A percentile compares a stretch with the other conserved stretches of the same genome.
These are phyloP conservation scores for Clepsis dumicolana DNA, from an alignment of 2,888 invertebrate species.

Conservation along the genomic window DNA sequence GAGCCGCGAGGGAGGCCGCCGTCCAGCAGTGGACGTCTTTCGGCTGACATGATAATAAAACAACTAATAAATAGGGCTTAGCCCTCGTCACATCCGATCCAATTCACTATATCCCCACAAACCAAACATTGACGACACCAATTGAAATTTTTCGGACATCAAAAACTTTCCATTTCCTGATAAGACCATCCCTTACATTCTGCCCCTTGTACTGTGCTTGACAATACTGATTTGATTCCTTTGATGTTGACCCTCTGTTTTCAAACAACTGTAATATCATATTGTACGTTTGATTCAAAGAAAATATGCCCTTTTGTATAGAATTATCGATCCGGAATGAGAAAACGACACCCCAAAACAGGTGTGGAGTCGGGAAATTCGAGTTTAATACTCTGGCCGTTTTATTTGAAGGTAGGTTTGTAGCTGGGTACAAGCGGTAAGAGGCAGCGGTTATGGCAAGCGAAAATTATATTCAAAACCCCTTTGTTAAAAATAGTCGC, in stretches of 20 bases:
- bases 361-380: slow-evolving; percentile 73
- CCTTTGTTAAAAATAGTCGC: too few species aligned
- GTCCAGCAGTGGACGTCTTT: too few species aligned
- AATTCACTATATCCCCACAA: slow-evolving; percentile 1
- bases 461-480: too few species aligned
- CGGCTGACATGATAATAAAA: too few species aligned
- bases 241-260: slow-evolving; percentile 34
- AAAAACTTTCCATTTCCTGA: slow-evolving; percentile 7
- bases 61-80: neutral
- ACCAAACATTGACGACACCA: neutral
- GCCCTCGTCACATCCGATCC: neutral
- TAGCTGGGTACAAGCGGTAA: slow-evolving; percentile 46
- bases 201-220: slow-evolving; percentile 28
- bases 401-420: slow-evolving; percentile 67
- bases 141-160: slow-evolving; percentile 17
- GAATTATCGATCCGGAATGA: slow-evolving; percentile 47
- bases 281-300: slow-evolving; percentile 29
- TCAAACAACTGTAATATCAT: slow-evolving; percentile 31
- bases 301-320: slow-evolving; percentile 41
- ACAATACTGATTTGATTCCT: slow-evolving; percentile 31
- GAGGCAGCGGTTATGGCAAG: slow-evolving; percentile 32
- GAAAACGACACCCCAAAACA: slow-evolving; percentile 58
- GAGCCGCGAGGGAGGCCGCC: too few species aligned
- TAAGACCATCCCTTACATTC: slow-evolving; percentile 14
- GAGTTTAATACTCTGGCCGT: slow-evolving; percentile 78